Percentiles rank a stretch among this genome's conserved stretches.
Conservation (phyloP, 2,113 vertebrate genomes). For the Seriola rivoliana region DNA sequence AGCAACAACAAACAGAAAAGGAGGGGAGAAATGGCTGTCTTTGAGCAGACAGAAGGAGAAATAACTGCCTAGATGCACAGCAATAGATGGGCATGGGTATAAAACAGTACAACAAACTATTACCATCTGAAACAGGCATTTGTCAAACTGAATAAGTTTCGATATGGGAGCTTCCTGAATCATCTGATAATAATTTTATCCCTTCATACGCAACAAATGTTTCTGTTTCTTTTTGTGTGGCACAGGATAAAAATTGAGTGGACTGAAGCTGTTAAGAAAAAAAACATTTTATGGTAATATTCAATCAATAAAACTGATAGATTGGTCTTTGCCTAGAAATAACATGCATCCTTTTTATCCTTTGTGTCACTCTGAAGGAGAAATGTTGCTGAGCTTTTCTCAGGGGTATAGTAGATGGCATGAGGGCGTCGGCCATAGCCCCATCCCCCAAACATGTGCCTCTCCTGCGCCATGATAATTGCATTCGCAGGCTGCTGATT, state of each 20-base stretch:
- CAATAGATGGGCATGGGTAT: not conserved
- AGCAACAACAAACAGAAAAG: slow-evolving; percentile 39
- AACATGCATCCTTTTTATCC: not conserved
- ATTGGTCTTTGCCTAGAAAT: not conserved
- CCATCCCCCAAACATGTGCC: slow-evolving; percentile 54
- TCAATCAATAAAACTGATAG: not conserved
- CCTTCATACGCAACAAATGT: not conserved
- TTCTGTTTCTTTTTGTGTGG: not conserved
- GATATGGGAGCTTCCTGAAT: not conserved
- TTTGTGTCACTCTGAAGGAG: slow-evolving; percentile 23
- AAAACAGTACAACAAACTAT: not conserved
- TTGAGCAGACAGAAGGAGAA: slow-evolving; percentile 12
- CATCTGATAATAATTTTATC: not conserved
- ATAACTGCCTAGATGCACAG: not conserved
- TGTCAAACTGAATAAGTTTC: not conserved
- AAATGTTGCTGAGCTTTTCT: slow-evolving; percentile 30
- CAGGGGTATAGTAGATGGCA: slow-evolving; percentile 41
- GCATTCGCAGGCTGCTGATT: slow-evolving; percentile 80
- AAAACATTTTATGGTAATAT: not conserved
- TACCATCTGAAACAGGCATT: not conserved
- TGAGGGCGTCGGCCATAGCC: slow-evolving; percentile 53
- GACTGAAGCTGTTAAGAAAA: not conserved
- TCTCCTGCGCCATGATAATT: slow-evolving; percentile 75
- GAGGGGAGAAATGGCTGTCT: slow-evolving; percentile 19
- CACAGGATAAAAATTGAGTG: not conserved